Base-by-base conservation (phyloP, 2,113 vertebrate species). In the Trichomycterus rosablanca region DNA sequence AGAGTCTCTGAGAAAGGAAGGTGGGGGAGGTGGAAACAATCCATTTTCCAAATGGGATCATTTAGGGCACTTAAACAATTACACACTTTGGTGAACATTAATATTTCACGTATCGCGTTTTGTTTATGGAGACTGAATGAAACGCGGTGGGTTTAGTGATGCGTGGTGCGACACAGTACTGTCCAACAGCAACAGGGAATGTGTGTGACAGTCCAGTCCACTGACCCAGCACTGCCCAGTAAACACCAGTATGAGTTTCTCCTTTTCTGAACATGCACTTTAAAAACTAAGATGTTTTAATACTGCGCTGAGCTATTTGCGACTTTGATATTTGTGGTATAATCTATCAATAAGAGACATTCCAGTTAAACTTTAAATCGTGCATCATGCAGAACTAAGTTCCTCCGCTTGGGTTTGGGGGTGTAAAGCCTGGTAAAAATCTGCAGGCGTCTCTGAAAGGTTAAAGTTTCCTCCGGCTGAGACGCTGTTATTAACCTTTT, bases 21-120 rank as follows among this genome's bases (percentile, higher is more conserved):
- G 82, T 76, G 66, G 77, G 78, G 83, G 77, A 66, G 78, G 77
- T 83, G 85, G 83, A 87, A 89, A 86, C 87, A 88, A 88, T 87
- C 87, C 85, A 86, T 88, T 87, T 57, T 83, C 81, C 83, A 89
- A 83, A 91, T 87, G 89, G 82, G 86, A 87, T 89, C 89, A 87
- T 92, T 91, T 90, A 91, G 83, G 84, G 85, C 88, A 89, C 89
- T 90, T 91, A 88, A 87, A 90, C 87, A 89, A 89, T 92, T 84
- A 89, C 80, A 86, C 82, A 73, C 71, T 80, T 76, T 72, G 76
- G 77, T 78, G 75, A 74, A 68, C 72, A 86, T 89, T 85, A 91
- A 89, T 92, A 88, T 89, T 90, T 88, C 80, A 86, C 82, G 56
- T 45, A 45, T 77, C 65, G 40, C 71, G 79, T 84, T 80, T 88